Conservation (phyloP, 2,113 vertebrate genomes). For the Peromyscus leucopus region DNA sequence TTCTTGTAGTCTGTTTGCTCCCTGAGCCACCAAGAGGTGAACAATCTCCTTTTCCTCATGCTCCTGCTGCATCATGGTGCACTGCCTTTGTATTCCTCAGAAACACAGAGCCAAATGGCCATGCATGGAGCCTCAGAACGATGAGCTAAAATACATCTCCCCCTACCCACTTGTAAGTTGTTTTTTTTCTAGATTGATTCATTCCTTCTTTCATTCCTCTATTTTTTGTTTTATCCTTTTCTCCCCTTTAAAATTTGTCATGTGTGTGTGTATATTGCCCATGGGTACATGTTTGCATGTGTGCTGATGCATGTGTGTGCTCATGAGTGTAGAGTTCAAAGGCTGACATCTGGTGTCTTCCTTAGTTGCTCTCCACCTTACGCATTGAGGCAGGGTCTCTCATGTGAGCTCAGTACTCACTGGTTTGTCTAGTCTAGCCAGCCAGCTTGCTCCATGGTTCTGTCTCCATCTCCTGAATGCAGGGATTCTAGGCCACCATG, state of each 20-base stretch:
- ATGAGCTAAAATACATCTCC: neutral
- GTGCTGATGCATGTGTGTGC: neutral
- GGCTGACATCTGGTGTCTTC: neutral
- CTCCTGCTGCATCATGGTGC: neutral
- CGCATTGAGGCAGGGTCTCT: neutral
- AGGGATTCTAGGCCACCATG: neutral
- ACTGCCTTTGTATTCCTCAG: neutral
- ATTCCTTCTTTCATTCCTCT: neutral
- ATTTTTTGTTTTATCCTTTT: neutral
- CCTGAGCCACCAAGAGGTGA: neutral
- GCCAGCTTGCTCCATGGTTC: neutral
- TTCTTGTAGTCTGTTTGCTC: neutral
- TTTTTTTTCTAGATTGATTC: neutral
- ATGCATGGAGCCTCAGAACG: neutral
- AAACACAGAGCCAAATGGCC: neutral
- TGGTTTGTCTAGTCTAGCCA: neutral
- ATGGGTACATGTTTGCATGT: neutral
- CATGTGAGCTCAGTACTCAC: neutral
- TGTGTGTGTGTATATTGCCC: neutral
- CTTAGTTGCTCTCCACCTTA: neutral
- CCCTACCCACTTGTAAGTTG: neutral
- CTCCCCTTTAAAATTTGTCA: neutral
- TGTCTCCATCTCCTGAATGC: neutral
- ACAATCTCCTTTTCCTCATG: neutral
- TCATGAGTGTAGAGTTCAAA: neutral